These are phyloP conservation scores for Brachyptera risi DNA, from an alignment of 2,888 invertebrate species.

Conservation along the genomic window DNA sequence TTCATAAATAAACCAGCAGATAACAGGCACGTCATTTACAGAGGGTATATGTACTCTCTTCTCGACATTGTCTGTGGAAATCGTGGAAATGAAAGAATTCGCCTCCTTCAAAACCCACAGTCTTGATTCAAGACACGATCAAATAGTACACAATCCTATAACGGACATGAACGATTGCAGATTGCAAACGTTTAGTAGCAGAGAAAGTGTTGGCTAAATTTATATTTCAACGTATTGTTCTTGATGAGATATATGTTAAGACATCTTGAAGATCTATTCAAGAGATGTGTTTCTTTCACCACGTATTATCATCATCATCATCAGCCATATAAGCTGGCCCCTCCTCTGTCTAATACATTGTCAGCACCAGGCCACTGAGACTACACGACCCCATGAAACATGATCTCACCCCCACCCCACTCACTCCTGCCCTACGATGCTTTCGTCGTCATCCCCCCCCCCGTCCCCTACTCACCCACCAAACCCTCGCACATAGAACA, in stretches of 20 bases:
- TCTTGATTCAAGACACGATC: constrained; percentile 5
- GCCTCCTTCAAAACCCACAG: not conserved
- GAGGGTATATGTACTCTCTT: not conserved
- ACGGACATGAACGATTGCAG: not conserved
- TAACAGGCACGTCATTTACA: constrained; percentile 11
- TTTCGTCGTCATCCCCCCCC: too few species aligned
- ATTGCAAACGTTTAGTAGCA: not conserved
- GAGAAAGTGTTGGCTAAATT: not conserved
- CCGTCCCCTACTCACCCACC: not conserved
- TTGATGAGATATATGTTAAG: too few species aligned
- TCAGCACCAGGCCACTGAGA: constrained; percentile 11
- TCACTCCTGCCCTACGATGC: not conserved
- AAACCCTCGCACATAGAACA: not conserved
- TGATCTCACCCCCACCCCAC: not conserved
- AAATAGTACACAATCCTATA: not conserved
- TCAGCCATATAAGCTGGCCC: constrained; percentile 2
- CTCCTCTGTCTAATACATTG: constrained; percentile 18
- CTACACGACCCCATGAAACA: constrained; percentile 3
- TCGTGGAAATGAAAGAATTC: not conserved
- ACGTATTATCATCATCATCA: constrained; percentile 8
- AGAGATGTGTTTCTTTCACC: not conserved
- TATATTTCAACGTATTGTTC: not conserved
- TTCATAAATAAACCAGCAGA: constrained; percentile 14
- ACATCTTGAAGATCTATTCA: too few species aligned
- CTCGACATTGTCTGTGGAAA: not conserved